phyloP scores from a whole-genome alignment of 2,113 vertebrate species.

The Thamnaconus septentrionalis region DNA sequence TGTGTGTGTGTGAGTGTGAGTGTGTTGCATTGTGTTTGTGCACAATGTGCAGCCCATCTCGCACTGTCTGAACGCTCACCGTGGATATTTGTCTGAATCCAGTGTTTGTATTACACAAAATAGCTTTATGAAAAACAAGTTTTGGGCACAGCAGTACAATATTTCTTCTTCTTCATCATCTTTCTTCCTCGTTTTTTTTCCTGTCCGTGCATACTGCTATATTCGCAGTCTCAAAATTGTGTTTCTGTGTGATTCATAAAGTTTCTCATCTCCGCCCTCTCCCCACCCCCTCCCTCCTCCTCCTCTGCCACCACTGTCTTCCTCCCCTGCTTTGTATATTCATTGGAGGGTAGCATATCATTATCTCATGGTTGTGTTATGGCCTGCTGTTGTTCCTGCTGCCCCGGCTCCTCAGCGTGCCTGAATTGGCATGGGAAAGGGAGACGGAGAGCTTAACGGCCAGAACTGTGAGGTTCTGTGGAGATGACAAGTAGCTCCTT shows the following conservation, averaged over 20 bases:
- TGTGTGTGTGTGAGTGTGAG: constrained; percentile 8
- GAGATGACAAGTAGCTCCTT: constrained; percentile 89
- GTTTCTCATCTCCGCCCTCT: constrained; percentile 12
- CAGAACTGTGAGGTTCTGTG: constrained; percentile 84
- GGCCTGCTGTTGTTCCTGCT: constrained; percentile 70
- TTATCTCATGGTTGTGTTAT: constrained; percentile 86
- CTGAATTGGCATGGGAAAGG: constrained; percentile 80
- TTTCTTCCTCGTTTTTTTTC: constrained; percentile 28
- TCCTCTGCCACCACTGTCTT: not conserved
- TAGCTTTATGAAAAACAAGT: constrained; percentile 1
- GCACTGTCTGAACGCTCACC: constrained; percentile 5
- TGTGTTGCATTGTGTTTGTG: constrained; percentile 2
- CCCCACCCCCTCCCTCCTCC: not conserved
- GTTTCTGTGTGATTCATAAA: constrained; percentile 26
- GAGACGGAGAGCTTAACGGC: constrained; percentile 76
- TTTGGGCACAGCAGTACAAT: constrained; percentile 14
- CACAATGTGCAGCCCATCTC: not conserved
- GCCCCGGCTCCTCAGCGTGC: constrained; percentile 82
- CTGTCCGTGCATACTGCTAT: not conserved
- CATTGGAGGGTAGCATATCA: constrained; percentile 68
- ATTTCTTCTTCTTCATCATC: constrained; percentile 18
- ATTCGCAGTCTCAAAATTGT: constrained; percentile 20
- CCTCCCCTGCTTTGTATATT: constrained; percentile 14
- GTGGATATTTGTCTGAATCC: constrained; percentile 1
- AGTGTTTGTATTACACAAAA: constrained; percentile 23